A percentile compares a stretch with the other conserved stretches of the same genome.
Evolutionary conservation across 2,888 invertebrate genomes (phyloP).

Genomic region (Phengaris alcon): DNA sequence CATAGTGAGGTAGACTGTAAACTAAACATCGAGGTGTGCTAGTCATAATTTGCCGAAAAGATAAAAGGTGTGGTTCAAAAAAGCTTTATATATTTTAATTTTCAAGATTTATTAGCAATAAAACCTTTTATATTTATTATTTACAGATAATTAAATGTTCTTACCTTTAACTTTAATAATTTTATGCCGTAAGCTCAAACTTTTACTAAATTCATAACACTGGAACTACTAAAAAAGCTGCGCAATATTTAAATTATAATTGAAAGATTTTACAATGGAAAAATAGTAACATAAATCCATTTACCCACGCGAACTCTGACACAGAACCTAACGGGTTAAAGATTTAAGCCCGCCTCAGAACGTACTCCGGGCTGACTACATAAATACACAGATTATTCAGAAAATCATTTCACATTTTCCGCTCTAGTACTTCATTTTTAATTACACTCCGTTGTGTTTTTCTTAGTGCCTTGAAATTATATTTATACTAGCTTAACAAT

Average conservation of each 20-base stretch:
- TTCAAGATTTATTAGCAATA: background rate
- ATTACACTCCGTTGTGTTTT: slow-evolving; percentile 16
- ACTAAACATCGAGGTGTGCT: background rate
- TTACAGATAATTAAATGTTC: no score
- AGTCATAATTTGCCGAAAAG: slow-evolving; percentile 6
- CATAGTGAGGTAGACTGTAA: background rate
- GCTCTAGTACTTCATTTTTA: slow-evolving; percentile 24
- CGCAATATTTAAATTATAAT: slow-evolving; percentile 28
- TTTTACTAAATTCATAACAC: background rate
- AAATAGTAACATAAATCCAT: slow-evolving; percentile 27
- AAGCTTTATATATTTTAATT: background rate
- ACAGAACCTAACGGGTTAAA: slow-evolving; percentile 35
- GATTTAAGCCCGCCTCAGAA: slow-evolving; percentile 36
- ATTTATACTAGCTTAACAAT: background rate
- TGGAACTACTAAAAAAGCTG: background rate
- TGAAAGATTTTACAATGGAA: slow-evolving; percentile 24
- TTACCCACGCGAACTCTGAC: slow-evolving; percentile 30
- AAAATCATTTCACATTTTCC: slow-evolving; percentile 35
- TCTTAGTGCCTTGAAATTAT: background rate
- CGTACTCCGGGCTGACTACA: slow-evolving; percentile 31
- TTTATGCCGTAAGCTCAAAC: no score
- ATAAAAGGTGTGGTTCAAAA: background rate
- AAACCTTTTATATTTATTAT: no score
- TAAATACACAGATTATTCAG: slow-evolving; percentile 36
- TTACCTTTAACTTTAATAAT: no score